Conservation (phyloP, 2,113 vertebrate genomes). For the Dasyornis broadbenti region DNA sequence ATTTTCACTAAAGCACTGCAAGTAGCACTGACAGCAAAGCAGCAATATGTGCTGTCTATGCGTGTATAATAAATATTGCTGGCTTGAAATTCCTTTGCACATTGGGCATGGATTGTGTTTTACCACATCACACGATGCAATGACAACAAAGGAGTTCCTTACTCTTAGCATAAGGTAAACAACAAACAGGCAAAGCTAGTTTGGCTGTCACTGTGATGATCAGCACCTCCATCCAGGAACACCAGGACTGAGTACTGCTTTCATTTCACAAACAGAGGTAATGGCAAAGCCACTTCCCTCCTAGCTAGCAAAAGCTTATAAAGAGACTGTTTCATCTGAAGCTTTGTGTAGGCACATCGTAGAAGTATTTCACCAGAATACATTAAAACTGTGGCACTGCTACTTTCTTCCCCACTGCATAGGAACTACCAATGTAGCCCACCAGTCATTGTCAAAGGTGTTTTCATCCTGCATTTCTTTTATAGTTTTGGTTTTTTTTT, state of each 20-base stretch:
- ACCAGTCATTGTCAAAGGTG: constrained; percentile 5
- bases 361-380: constrained; percentile 44
- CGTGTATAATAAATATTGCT: constrained; percentile 60
- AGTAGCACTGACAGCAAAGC: constrained; percentile 65
- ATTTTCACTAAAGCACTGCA: constrained; percentile 41
- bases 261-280: constrained; percentile 50
- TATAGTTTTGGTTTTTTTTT: not conserved
- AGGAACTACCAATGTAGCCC: not conserved
- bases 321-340: constrained; percentile 33
- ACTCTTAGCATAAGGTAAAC: constrained; percentile 52
- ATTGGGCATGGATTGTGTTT: constrained; percentile 64
- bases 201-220: constrained; percentile 45
- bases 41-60: constrained; percentile 37
- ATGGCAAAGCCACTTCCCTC: constrained; percentile 46
- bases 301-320: constrained; percentile 48
- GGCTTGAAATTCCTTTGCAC: constrained; percentile 60
- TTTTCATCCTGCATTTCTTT: constrained; percentile 11
- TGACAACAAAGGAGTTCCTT: constrained; percentile 67
- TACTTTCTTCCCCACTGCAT: constrained; percentile 3
- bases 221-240: constrained; percentile 43
- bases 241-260: constrained; percentile 10
- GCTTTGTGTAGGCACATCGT: constrained; percentile 20
- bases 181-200: constrained; percentile 35
- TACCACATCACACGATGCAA: constrained; percentile 52
- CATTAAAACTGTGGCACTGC: not conserved